Percentiles rank a stretch among this genome's conserved stretches.
Conservation (phyloP, 2,797 vertebrate species). For the Acanthurus tractus region DNA sequence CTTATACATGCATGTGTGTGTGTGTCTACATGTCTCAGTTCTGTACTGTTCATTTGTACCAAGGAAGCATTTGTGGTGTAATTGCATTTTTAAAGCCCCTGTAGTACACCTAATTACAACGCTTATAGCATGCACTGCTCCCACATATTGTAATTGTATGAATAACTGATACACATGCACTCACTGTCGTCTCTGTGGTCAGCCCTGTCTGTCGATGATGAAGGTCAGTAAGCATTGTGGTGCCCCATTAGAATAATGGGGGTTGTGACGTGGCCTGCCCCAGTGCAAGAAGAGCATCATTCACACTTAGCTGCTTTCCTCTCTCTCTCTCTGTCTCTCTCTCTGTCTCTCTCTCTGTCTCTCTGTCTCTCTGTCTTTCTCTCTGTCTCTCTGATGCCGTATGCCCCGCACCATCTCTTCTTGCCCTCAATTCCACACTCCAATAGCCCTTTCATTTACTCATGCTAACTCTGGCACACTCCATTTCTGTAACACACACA, state of each 20-base stretch:
- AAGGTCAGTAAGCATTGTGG: conserved; percentile 77
- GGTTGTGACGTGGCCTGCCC: conserved; percentile 60
- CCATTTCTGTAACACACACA: neutral
- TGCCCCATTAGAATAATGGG: conserved; percentile 73
- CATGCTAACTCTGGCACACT: conserved; percentile 36
- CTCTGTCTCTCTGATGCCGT: conserved; percentile 16
- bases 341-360: conserved; percentile 26
- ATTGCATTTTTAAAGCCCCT: conserved; percentile 36
- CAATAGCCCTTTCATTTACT: conserved; percentile 56
- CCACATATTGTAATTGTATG: conserved; percentile 41
- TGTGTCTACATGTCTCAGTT: neutral
- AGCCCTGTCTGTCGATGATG: conserved; percentile 58
- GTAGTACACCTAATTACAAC: conserved; percentile 54
- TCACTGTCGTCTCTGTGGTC: conserved; percentile 30
- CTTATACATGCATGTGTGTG: neutral
- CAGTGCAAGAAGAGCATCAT: conserved; percentile 71
- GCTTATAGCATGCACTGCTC: conserved; percentile 38
- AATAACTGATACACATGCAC: conserved; percentile 44
- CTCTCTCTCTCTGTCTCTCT: conserved; percentile 32
- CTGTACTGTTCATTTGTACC: conserved; percentile 2
- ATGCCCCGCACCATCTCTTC: conserved; percentile 52
- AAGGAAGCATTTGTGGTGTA: conserved; percentile 37
- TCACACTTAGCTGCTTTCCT: conserved; percentile 68
- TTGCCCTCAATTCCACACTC: conserved; percentile 59
- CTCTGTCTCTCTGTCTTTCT: conserved; percentile 34